Evolutionary conservation across 1,140 invertebrate genomes (phyloP), one percentile per base, ranked within the genome.

Genomic region (Nasonia longicornis): DNA sequence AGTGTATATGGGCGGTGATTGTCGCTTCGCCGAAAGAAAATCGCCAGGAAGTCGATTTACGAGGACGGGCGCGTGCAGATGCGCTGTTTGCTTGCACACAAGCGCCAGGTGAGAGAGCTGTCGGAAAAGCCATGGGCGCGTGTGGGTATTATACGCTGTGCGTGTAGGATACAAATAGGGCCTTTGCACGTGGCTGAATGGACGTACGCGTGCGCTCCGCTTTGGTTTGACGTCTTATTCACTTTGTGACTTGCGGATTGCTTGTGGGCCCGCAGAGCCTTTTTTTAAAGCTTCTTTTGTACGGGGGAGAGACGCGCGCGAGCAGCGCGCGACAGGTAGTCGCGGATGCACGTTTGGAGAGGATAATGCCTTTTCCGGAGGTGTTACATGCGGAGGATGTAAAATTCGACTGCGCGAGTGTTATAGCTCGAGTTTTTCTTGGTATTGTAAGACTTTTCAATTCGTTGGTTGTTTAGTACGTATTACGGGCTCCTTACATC

Each of bases 1-100:
- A 16, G 26, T 26, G 26, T 26, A 26, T 0, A 2, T 26, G 26
- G 26, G 26, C 26, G 26, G 26, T 26, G 22, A 31, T 31, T 8
- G 64, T 67, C 64, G 64, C 10, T 79, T 71, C 77, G 48, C 3
- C 77, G 67, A 71, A 79, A 58, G 22, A 71, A 26, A 71, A 52
- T 48, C 69, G 29, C 48, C 66, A 71, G 77, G 77, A 79, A 79
- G 48, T 79, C 77, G 67, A 79, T 71, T 79, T 79, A 79, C 48
- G 69, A 71, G 77, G 35, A 31, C 26, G 66, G 14, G 66, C 45
- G 67, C 77, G 48, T 71, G 64, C 45, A 71, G 77, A 79, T 71
- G 77, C 77, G 26, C 38, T 42, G 38, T 42, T 42, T 42, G 38
- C 38, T 42, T 31, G 6, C 3, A 26, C 3, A 31, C n/a, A 11